Base-by-base conservation (phyloP, 2,113 vertebrate species). In the Sinocyclocheilus grahami region DNA sequence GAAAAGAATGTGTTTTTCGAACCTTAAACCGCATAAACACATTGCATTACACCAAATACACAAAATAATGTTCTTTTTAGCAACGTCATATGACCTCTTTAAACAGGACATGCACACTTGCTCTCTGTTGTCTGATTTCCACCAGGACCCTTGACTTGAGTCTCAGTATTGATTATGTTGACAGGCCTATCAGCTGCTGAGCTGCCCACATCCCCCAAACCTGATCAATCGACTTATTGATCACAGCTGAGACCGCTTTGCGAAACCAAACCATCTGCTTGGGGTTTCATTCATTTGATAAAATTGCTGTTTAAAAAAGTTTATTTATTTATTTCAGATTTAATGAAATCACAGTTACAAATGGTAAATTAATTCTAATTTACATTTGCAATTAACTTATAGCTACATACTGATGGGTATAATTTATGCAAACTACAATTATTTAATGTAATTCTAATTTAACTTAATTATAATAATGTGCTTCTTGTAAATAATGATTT, bases 91-190 rank as follows among this genome's bases (percentile, higher is more conserved):
- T 33, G 30, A 33, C 30, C 30, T 3, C 30, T 33, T 33, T 33
- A 3, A 33, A 33, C 30, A 33, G 30, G 30, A 33, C 30, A 33
- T 3, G 30, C 18, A 37, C 3, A 79, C 77, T 37, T 60, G 20
- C 30, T 42, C 11, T n/a, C 22, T 22, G 33, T n/a, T 39, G 11
- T 42, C 20, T 42, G 12, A 24, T 80, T 37, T 62, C 16, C 24
- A 48, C 39, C 13, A 67, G 39, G 22, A 51, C 14, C 9, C 10
- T 13, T 62, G 30, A 62, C 3, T 48, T 46, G n/a, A 46, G 14
- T 82, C 62, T 67, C n/a, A 30, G 42, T 82, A 67, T 82, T 82
- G 79, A 67, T 67, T 79, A 82, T 76, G 42, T 77, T 27, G 46
- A 77, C 6, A 9, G n/a, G 2, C 74, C 14, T 51, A 51, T 76